Percentiles rank a stretch among this genome's conserved stretches.
Conservation (phyloP, 2,888 invertebrate species). For the Ornithoptera priamus region DNA sequence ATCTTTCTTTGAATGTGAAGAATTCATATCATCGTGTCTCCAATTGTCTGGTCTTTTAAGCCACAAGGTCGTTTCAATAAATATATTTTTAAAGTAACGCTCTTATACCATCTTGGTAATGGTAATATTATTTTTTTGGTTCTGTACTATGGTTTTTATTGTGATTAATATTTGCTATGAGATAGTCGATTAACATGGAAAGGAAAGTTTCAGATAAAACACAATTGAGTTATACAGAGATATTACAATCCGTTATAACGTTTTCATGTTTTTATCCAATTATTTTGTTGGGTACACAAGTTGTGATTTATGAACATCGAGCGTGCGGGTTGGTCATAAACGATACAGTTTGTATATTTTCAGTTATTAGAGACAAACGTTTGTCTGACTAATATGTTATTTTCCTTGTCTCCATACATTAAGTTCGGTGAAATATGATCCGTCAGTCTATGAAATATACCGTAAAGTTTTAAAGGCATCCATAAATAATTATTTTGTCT, state of each 20-base stretch:
- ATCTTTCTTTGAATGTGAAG: not conserved
- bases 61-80: constrained; percentile 18
- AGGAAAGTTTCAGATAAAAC: too few species aligned
- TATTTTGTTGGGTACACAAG: constrained; percentile 17
- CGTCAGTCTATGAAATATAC: not conserved
- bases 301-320: constrained; percentile 15
- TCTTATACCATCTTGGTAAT: not conserved
- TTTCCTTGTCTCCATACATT: constrained; percentile 7
- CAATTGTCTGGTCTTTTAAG: constrained; percentile 15
- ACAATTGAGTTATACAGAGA: too few species aligned
- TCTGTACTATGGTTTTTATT: not conserved
- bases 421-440: not conserved
- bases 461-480: not conserved
- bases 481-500: constrained; percentile 16
- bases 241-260: not conserved
- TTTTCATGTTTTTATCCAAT: constrained; percentile 18
- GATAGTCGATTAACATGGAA: not conserved
- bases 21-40: not conserved
- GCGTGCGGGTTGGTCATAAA: constrained; percentile 12
- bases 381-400: constrained; percentile 11
- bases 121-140: not conserved
- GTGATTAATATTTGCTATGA: not conserved
- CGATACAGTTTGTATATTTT: constrained; percentile 11
- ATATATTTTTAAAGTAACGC: not conserved
- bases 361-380: constrained; percentile 8